phyloP scores from a whole-genome alignment of 1,140 invertebrate genomes.

The Drosophila willistoni region DNA sequence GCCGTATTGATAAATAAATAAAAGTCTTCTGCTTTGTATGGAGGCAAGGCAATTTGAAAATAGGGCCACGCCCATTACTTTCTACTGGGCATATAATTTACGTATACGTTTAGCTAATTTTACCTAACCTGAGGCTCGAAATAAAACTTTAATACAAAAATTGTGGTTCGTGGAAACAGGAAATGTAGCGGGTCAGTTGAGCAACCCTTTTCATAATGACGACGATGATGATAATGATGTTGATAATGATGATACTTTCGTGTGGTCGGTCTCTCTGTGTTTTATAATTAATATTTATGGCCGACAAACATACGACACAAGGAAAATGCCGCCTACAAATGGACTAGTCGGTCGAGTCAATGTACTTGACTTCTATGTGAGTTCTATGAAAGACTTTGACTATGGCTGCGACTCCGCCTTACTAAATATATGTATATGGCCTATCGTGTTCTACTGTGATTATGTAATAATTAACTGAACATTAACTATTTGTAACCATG shows the following conservation, averaged over 20 bases:
- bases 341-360: constrained; percentile 51
- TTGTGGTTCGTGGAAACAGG: constrained; percentile 51
- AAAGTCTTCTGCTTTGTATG: constrained; percentile 2
- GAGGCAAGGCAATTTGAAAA: constrained; percentile 46
- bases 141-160: constrained; percentile 45
- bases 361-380: constrained; percentile 46
- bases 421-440: constrained; percentile 9
- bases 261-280: constrained; percentile 43
- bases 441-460: constrained; percentile 63
- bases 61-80: constrained; percentile 20
- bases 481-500: constrained; percentile 81
- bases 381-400: constrained; percentile 13
- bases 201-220: constrained; percentile 50
- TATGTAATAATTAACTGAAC: constrained; percentile 80
- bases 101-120: constrained; percentile 18
- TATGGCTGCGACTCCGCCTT: constrained; percentile 20
- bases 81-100: not conserved
- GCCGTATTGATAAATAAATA: constrained; percentile 23
- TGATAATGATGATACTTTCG: constrained; percentile 59
- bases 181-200: constrained; percentile 37
- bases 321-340: constrained; percentile 18
- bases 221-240: constrained; percentile 55
- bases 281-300: constrained; percentile 79
- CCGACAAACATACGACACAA: constrained; percentile 39
- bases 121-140: constrained; percentile 25